A percentile compares a stretch with the other conserved stretches of the same genome.
phyloP scores from a whole-genome alignment of 2,797 vertebrate species.

The Muraenolepis orangiensis region DNA sequence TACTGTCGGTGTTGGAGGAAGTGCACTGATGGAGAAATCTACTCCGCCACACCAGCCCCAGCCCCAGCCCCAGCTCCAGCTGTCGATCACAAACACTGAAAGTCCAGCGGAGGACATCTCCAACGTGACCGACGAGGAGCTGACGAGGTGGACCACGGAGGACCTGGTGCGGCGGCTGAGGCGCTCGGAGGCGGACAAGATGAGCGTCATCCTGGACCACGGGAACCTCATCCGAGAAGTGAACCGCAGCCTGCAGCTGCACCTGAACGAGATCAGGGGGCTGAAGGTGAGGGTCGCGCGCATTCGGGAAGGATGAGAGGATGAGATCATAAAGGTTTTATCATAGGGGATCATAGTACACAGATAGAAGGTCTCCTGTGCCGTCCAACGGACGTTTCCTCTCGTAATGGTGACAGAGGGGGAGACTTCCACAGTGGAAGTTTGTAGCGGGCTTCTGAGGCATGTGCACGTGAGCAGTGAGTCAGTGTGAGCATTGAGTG shows the following conservation, averaged over 20 bases:
- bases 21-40: conserved; percentile 73
- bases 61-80: conserved; percentile 59
- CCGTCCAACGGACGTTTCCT: conserved; percentile 9
- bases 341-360: conserved; percentile 50
- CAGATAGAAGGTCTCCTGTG: conserved; percentile 29
- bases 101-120: conserved; percentile 87
- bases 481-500: not conserved
- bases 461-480: not conserved
- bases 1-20: conserved; percentile 60
- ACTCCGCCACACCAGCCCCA: conserved; percentile 61
- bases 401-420: conserved; percentile 1
- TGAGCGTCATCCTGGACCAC: conserved; percentile 98
- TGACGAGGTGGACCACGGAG: conserved; percentile 94
- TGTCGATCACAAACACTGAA: conserved; percentile 83
- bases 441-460: not conserved
- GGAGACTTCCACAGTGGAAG: not conserved
- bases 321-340: conserved; percentile 70
- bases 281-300: conserved; percentile 86
- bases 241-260: conserved; percentile 95
- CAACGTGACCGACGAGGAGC: conserved; percentile 90
- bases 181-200: conserved; percentile 93
- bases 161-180: conserved; percentile 90
- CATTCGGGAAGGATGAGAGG: conserved; percentile 57
- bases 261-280: conserved; percentile 95
- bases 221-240: conserved; percentile 98